A percentile compares a stretch with the other conserved stretches of the same genome.
phyloP scores from a whole-genome alignment of 2,797 vertebrate species.

The Notoglanidium macrostoma region DNA sequence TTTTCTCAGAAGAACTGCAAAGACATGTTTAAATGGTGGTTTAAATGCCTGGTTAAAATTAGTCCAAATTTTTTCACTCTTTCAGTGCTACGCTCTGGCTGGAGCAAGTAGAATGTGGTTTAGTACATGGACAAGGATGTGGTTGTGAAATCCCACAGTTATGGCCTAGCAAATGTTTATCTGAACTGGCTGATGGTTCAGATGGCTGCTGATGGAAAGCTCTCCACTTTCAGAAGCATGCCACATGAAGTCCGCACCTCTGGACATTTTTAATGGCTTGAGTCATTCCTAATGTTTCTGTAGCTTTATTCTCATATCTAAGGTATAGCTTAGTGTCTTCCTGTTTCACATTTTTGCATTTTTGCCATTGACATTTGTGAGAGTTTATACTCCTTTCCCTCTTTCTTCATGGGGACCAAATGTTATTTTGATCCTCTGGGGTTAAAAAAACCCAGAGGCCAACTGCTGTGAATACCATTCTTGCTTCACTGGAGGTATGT shows the following conservation, averaged over 20 bases:
- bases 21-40: neutral
- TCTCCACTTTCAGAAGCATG: neutral
- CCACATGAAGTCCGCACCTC: neutral
- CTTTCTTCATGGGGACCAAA: neutral
- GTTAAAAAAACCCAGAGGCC: conserved; percentile 19
- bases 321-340: neutral
- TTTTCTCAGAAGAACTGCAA: neutral
- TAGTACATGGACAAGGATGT: neutral
- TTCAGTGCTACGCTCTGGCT: neutral
- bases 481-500: conserved; percentile 43
- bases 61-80: neutral
- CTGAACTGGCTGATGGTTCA: neutral
- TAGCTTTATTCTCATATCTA: neutral
- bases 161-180: conserved; percentile 1
- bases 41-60: conserved; percentile 1
- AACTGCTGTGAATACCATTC: conserved; percentile 43
- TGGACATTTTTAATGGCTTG: neutral
- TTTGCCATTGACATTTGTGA: conserved; percentile 18
- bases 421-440: conserved; percentile 17
- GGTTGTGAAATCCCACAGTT: neutral
- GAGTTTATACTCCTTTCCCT: conserved; percentile 9
- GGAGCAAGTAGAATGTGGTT: neutral
- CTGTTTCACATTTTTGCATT: conserved; percentile 10
- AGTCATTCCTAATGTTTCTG: neutral
- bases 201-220: neutral